phyloP scores from a whole-genome alignment of 2,797 vertebrate species.

The Malurus splendens region DNA sequence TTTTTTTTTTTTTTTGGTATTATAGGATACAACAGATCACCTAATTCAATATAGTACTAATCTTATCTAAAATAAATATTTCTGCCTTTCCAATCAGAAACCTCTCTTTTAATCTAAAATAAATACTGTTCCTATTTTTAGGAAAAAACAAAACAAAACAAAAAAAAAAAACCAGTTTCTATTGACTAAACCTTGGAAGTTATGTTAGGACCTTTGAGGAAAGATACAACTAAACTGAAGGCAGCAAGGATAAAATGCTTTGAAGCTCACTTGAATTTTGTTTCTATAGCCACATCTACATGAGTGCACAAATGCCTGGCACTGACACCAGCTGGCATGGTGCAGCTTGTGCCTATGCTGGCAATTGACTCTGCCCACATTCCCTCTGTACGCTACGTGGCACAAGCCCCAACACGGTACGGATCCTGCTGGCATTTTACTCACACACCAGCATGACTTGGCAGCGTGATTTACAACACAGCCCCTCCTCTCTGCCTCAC shows the following conservation, averaged over 20 bases:
- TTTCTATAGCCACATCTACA: not conserved
- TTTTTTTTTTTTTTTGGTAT: not conserved
- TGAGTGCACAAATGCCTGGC: not conserved
- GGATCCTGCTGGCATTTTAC: accelerated
- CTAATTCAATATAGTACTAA: not conserved
- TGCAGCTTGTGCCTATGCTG: not conserved
- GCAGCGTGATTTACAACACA: not conserved
- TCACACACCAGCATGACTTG: accelerated
- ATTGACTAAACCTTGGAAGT: not conserved
- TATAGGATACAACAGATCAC: not conserved
- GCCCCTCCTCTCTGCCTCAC: not conserved
- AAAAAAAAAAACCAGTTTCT: not conserved
- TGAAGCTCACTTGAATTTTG: not conserved
- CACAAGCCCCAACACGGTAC: accelerated
- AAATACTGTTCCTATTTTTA: not conserved
- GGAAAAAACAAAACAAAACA: not conserved
- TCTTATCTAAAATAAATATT: not conserved
- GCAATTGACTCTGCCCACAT: not conserved
- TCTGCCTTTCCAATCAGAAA: not conserved
- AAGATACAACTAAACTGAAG: not conserved
- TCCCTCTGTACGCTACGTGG: accelerated
- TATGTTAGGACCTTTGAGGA: not conserved
- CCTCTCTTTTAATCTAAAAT: not conserved
- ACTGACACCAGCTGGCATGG: not conserved
- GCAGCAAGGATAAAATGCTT: not conserved